Percentiles rank a stretch among this genome's conserved stretches.
Conservation (phyloP, 2,797 vertebrate species). For the Uromys caudimaculatus region DNA sequence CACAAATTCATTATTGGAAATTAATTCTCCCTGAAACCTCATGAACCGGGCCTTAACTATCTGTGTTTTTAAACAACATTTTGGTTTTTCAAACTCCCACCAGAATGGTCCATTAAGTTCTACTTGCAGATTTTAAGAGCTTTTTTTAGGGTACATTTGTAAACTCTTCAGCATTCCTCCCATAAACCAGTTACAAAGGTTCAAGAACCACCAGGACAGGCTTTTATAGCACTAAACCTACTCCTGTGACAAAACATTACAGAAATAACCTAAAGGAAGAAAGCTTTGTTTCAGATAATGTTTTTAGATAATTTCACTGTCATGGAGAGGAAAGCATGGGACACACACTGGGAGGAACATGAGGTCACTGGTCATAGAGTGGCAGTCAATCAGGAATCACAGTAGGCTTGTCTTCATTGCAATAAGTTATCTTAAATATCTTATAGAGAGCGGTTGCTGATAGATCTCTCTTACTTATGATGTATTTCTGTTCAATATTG, state of each 20-base stretch:
- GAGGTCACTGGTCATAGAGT: neutral
- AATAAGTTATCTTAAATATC: neutral
- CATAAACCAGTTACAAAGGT: neutral
- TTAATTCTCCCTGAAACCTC: neutral
- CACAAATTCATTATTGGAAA: neutral
- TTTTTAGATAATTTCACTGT: neutral
- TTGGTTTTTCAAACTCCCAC: neutral
- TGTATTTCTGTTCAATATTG: neutral
- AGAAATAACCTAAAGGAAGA: neutral
- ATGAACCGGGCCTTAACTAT: neutral
- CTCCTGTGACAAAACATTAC: neutral
- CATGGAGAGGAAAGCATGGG: neutral
- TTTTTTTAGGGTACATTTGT: neutral
- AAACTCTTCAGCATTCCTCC: neutral
- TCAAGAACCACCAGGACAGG: neutral
- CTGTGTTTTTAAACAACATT: neutral
- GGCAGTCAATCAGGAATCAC: neutral
- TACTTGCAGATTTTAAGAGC: neutral
- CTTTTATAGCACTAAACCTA: neutral
- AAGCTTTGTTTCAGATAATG: neutral
- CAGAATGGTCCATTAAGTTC: neutral
- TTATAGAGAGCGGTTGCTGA: neutral
- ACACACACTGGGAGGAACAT: neutral
- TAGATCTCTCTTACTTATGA: neutral
- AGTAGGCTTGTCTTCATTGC: neutral